Evolutionary conservation across 30 jellyfish, hydroid and myxozoan genomes (phyloP).

Genomic region (Sanderia malayensis): DNA sequence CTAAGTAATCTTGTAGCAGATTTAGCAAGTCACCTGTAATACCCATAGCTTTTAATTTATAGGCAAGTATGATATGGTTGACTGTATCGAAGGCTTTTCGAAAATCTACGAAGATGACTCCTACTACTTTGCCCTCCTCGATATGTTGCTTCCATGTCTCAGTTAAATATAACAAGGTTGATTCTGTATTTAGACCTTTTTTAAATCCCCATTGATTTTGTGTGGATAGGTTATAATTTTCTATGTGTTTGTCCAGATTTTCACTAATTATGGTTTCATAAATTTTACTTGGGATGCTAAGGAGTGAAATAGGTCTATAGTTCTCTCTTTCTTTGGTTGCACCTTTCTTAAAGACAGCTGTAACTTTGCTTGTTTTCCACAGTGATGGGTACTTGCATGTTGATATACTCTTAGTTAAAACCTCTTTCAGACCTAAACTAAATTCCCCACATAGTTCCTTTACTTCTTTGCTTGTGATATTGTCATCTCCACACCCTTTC

Average conservation of each 20-base stretch:
- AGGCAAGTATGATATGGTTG: not conserved
- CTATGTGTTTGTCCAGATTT: not conserved
- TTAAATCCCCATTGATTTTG: not conserved
- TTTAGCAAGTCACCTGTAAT: not conserved
- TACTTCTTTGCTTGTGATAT: not conserved
- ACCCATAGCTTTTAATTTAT: not conserved
- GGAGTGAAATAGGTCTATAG: not conserved
- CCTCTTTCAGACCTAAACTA: not conserved
- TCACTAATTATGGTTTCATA: not conserved
- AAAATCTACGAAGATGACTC: not conserved
- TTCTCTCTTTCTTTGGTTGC: not conserved
- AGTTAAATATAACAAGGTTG: not conserved
- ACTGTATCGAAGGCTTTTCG: not conserved
- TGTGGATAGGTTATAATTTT: not conserved
- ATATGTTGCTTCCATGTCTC: not conserved
- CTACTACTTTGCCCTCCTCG: not conserved
- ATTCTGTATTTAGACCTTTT: not conserved
- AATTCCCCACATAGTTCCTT: not conserved
- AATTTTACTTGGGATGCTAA: not conserved
- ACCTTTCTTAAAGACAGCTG: not conserved
- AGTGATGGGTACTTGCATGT: not conserved
- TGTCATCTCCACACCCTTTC: slow-evolving; percentile 2
- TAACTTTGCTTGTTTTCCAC: not conserved
- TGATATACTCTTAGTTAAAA: not conserved
- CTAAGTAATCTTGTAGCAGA: not conserved